These are phyloP conservation scores for Delphinus delphis DNA, from an alignment of 2,113 vertebrate species.

Conservation along the genomic window DNA sequence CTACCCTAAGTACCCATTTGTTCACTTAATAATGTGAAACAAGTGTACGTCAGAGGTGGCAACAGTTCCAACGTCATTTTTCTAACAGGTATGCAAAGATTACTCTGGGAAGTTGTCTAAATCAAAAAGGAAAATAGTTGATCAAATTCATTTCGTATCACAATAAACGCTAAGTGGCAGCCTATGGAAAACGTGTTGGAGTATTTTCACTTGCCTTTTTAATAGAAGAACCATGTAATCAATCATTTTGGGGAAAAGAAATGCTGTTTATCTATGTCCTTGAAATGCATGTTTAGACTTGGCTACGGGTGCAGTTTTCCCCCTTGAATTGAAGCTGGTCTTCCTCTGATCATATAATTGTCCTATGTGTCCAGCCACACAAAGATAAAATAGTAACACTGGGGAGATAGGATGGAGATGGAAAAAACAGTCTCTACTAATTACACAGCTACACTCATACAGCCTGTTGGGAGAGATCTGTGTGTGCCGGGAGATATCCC, in stretches of 20 bases:
- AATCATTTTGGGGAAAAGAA: background rate
- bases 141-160: background rate
- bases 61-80: background rate
- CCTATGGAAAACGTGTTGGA: background rate
- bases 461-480: background rate
- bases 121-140: conserved; percentile 22
- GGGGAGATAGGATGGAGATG: background rate
- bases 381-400: background rate
- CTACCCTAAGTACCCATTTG: background rate
- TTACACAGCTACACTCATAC: accelerated
- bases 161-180: background rate
- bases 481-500: background rate
- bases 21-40: background rate
- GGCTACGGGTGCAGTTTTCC: background rate
- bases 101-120: background rate
- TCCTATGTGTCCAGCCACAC: background rate
- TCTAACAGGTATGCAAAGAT: background rate
- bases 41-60: background rate
- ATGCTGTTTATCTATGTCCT: background rate
- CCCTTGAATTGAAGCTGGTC: background rate
- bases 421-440: background rate
- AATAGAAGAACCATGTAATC: background rate
- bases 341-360: background rate
- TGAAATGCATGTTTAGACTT: background rate
- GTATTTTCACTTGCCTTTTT: background rate